phyloP scores from a whole-genome alignment of 2,888 invertebrate species.

The Norana najaformis region DNA sequence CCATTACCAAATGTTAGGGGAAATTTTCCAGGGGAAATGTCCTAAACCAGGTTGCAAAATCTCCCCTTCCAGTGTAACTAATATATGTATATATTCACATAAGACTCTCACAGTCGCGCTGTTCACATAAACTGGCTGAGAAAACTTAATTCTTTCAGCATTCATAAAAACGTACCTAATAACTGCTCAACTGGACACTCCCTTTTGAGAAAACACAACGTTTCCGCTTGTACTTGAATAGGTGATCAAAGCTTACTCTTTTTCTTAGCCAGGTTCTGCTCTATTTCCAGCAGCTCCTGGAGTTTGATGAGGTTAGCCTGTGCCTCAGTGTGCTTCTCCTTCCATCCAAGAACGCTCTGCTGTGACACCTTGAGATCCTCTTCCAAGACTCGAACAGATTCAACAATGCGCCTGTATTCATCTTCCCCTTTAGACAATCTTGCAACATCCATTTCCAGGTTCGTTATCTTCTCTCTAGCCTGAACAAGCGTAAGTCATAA shows the following conservation, averaged over 20 bases:
- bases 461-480: constrained; percentile 13
- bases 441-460: not conserved
- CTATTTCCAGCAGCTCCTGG: not conserved
- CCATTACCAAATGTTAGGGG: no score
- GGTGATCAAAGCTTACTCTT: not conserved
- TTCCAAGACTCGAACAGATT: not conserved
- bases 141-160: not conserved
- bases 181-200: not conserved
- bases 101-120: not conserved
- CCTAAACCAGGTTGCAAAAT: no score
- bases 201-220: not conserved
- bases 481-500: not conserved
- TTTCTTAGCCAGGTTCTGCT: not conserved
- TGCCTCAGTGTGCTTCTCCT: not conserved
- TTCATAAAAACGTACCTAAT: not conserved
- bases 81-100: not conserved
- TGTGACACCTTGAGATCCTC: not conserved
- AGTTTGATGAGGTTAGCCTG: not conserved
- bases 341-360: not conserved
- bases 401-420: not conserved
- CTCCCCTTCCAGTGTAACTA: no score
- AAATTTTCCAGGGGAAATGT: no score
- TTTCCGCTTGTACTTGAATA: not conserved
- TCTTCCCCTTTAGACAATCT: not conserved
- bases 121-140: not conserved